Evolutionary conservation across 2,888 invertebrate species (phyloP), one percentile per base, ranked within the genome.

Genomic region (Tetrapedia diversipes): DNA sequence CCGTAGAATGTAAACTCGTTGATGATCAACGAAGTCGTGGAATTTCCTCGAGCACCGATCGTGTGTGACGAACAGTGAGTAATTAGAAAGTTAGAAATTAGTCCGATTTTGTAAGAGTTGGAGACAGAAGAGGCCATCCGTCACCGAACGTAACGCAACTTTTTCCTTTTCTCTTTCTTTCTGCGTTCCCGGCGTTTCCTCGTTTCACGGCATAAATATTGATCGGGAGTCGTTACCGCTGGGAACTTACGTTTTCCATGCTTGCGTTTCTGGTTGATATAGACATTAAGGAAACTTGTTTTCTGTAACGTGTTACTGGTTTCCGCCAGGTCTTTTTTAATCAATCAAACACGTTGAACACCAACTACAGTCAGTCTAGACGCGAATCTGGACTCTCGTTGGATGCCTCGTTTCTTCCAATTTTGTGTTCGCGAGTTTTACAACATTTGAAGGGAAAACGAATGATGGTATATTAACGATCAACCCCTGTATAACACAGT

Each of bases 231-330:
- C 45, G 45, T 47, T 47, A 61, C 45, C 45, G 8, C 45, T 1
- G 19, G 59, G 10, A 32, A 27, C n/a, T 34, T 4, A 32, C 45
- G 45, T 32, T 61, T n/a, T 34, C 32, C 32, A 45, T 32, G 45
- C 24, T 60, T 22, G 45, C 32, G 6, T 47, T 47, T 61, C 45
- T 47, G 45, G 22, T n/a, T 45, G 60, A 61, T 47, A 34, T 45
- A 61, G 45, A 61, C 60, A 61, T 61, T 61, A 61, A 61, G 60
- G 60, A 47, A 47, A 61, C 60, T 61, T 61, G 60, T 61, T 61
- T 32, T 4, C 60, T 34, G 32, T n/a, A n/a, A 60, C 6, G 45
- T 24, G 32, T 61, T 61, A 45, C 45, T 24, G 32, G 32, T 61
- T 47, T 47, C 47, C 60, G 34, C 22, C 22, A 22, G 19, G 45